Base-by-base conservation (phyloP, 2,888 invertebrate genomes). In the Chelonus formosanus region DNA sequence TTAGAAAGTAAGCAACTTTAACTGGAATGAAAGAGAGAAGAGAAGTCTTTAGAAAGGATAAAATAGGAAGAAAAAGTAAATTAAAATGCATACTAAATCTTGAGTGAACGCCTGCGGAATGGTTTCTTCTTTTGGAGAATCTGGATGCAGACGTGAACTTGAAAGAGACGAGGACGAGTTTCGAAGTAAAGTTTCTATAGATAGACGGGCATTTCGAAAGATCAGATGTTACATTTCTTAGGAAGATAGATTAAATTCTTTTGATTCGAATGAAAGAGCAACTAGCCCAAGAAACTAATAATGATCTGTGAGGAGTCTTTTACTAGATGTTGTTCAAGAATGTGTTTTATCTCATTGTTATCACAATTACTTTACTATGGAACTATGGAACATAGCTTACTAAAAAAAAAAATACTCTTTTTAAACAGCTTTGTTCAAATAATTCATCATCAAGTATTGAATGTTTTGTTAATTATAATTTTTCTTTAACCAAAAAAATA, bases 171-270 rank as follows among this genome's bases (percentile, higher is more conserved):
- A 52, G 10, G 44, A 59, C 44, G 59, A 63, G 36, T 47, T 31
- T 47, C 43, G 5, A 43, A 62, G 52, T 44, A 54, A 54, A 54
- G 45, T 62, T 62, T 62, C 10, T 7, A 35, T 8, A 4, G n/a
- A 35, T 20, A 40, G 44, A 43, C n/a, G 34, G 54, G 61, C 34
- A 54, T 62, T 54, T 45, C 32, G 35, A 44, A 54, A 62, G 45
- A 62, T 62, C 61, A 44, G 61, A 35, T 35, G 47, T 10, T 36
- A 7, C 57, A 20, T 40, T 48, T 50, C 36, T 32, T 5, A 10
- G 5, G 6, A 31, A 59, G 59, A 48, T 59, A 45, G 36, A 59
- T 59, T 59, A 59, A 59, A 62, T 62, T 59, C 59, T 60, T 63
- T 55, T 58, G 52, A 62, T 62, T 48, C 43, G 60, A 57, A 45